These are phyloP conservation scores for Cephus spinipes DNA, from an alignment of 2,888 invertebrate genomes.

Conservation along the genomic window DNA sequence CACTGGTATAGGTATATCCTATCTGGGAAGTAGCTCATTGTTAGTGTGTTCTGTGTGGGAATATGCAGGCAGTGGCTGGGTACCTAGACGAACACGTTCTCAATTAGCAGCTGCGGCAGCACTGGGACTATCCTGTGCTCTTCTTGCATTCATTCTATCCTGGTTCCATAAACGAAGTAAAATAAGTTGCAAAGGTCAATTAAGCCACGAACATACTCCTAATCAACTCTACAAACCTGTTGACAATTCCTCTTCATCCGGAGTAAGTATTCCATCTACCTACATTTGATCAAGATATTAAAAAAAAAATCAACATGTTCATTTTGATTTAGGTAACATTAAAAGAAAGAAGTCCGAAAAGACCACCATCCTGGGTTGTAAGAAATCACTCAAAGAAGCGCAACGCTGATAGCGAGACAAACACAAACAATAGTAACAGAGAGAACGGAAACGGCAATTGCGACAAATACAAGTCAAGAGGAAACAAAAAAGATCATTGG, in stretches of 20 bases:
- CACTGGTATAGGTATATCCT: conserved; percentile 78
- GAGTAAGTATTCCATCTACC: conserved; percentile 40
- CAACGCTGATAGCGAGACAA: conserved; percentile 51
- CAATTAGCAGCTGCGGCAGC: conserved; percentile 69
- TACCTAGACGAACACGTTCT: conserved; percentile 79
- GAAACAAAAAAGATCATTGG: conserved; percentile 61
- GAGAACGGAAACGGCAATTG: conserved; percentile 48
- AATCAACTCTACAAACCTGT: conserved; percentile 63
- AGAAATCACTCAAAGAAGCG: conserved; percentile 55
- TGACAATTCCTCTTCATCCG: conserved; percentile 62
- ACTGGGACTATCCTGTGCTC: conserved; percentile 59
- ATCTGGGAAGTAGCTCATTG: conserved; percentile 76
- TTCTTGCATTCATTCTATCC: conserved; percentile 59
- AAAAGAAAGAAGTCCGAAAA: conserved; percentile 58
- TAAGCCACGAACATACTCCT: conserved; percentile 52
- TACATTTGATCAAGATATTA: background rate
- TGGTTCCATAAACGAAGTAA: conserved; percentile 59
- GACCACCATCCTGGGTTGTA: conserved; percentile 54
- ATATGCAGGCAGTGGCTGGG: conserved; percentile 75
- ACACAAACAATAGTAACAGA: conserved; percentile 46
- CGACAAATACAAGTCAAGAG: conserved; percentile 49
- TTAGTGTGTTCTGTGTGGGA: conserved; percentile 77
- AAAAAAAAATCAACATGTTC: background rate
- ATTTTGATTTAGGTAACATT: conserved; percentile 50
- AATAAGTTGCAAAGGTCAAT: conserved; percentile 48